phyloP scores from a whole-genome alignment of 2,797 vertebrate species.

The Hypotaenidia okinawae region DNA sequence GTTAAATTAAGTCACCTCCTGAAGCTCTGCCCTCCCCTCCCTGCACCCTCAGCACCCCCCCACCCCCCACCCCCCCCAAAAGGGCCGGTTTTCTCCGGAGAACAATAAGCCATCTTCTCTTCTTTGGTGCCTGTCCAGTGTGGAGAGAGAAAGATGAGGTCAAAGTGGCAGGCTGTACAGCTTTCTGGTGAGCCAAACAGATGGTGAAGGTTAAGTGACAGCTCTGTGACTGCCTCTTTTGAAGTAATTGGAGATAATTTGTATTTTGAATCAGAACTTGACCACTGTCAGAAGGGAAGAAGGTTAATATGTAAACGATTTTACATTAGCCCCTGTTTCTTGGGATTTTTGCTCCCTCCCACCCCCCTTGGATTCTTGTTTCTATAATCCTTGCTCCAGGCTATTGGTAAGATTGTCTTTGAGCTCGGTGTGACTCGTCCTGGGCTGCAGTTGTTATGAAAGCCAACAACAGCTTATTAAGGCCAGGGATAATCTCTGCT shows the following conservation, averaged over 20 bases:
- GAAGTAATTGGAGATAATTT: conserved; percentile 99
- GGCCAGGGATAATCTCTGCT: conserved; percentile 79
- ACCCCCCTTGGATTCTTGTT: conserved; percentile 75
- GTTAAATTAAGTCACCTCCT: conserved; percentile 45
- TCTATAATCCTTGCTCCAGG: conserved; percentile 97
- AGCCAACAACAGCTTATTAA: conserved; percentile 81
- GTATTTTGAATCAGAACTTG: conserved; percentile 93
- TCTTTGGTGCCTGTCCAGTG: conserved; percentile 57
- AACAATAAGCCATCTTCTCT: conserved; percentile 67
- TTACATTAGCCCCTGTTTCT: conserved; percentile 88
- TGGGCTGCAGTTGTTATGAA: conserved; percentile 77
- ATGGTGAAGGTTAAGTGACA: conserved; percentile 99
- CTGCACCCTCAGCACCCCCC: neutral
- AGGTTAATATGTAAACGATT: conserved; percentile 98
- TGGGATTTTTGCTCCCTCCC: conserved; percentile 54
- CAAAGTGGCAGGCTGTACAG: conserved; percentile 87
- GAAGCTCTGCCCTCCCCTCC: neutral
- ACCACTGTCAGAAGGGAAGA: conserved; percentile 90
- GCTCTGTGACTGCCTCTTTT: conserved; percentile 94
- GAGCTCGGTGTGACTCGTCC: conserved; percentile 76
- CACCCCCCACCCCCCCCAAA: neutral
- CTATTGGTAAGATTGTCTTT: conserved; percentile 80
- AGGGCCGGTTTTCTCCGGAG: conserved; percentile 48
- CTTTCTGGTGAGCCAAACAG: conserved; percentile 92
- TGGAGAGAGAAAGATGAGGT: conserved; percentile 80